Conservation (phyloP, 2,797 vertebrate genomes). For the Coregonus sp. region DNA sequence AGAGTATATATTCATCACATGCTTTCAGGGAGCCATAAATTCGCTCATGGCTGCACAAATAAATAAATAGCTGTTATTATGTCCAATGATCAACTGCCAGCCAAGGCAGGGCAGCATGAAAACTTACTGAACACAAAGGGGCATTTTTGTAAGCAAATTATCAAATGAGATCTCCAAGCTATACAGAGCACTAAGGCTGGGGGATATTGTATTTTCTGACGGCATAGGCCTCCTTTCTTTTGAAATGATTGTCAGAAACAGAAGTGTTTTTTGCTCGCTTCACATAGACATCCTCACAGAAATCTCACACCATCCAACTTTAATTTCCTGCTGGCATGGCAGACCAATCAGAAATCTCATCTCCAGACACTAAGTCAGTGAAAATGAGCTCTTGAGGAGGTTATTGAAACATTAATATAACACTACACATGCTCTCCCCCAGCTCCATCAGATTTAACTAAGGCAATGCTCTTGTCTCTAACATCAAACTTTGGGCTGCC, state of each 20-base stretch:
- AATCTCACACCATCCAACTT: conserved; percentile 24
- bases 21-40: conserved; percentile 25
- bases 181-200: not conserved
- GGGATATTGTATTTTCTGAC: conserved; percentile 37
- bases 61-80: conserved; percentile 26
- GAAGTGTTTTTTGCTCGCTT: conserved; percentile 28
- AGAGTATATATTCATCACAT: conserved; percentile 43
- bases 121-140: conserved; percentile 38
- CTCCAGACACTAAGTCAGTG: conserved; percentile 27
- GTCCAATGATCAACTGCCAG: conserved; percentile 35
- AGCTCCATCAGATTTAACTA: not conserved
- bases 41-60: conserved; percentile 26
- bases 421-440: conserved; percentile 14
- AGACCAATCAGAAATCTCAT: conserved; percentile 54
- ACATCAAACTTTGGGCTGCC: not conserved
- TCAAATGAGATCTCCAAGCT: conserved; percentile 39
- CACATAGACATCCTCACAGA: not conserved
- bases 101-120: conserved; percentile 53
- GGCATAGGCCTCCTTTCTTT: conserved; percentile 8
- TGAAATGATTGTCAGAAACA: conserved; percentile 24
- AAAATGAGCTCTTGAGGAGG: conserved; percentile 10
- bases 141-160: conserved; percentile 41
- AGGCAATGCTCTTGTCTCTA: not conserved
- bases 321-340: conserved; percentile 53
- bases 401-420: conserved; percentile 51